Evolutionary conservation across 2,888 invertebrate genomes (phyloP), one percentile per base, ranked within the genome.

Genomic region (Synanthedon vespiformis): DNA sequence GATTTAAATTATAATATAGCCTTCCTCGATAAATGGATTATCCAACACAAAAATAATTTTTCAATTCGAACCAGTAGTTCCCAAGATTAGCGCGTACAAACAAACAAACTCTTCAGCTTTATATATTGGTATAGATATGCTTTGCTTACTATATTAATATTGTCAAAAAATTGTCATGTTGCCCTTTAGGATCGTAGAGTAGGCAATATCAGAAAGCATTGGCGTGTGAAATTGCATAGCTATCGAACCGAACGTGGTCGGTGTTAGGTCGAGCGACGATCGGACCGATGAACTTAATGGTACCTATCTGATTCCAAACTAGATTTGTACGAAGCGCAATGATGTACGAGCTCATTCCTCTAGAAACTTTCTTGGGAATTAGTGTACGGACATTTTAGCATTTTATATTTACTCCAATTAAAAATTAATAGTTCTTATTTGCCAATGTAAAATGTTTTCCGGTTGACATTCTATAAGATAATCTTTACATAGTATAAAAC

Each of bases 181-280:
- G 14, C 22, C 44, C 53, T 48, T 44, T 51, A 54, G 52, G 59
- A 63, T 57, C 61, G 62, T 60, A 64, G 66, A 65, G 66, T 72
- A 66, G 69, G 75, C 67, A 74, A 79, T 78, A 78, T 77, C 74
- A 68, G 64, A 47, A 69, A 55, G 64, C 68, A 70, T 67, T 65
- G 74, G 67, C 58, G 72, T 77, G 79, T 74, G 78, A 79, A 79
- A 80, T 79, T 80, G 76, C 73, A 69, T 69, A 58, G 64, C 70
- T 66, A 68, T 69, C 66, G 59, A 63, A 57, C 61, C 61, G 66
- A 58, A 60, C 58, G 51, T 40, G 40, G 51, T 22, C 40, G 51
- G 40, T 40, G 51, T 40, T 40, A 60, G 60, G 61, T 54, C 61
- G 57, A 56, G 53, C 57, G 57, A 58, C 61, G 62, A 56, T 58